Evolutionary conservation across 2,113 vertebrate genomes (phyloP), one percentile per base, ranked within the genome.

Genomic region (Poeciliopsis turrubarensis): DNA sequence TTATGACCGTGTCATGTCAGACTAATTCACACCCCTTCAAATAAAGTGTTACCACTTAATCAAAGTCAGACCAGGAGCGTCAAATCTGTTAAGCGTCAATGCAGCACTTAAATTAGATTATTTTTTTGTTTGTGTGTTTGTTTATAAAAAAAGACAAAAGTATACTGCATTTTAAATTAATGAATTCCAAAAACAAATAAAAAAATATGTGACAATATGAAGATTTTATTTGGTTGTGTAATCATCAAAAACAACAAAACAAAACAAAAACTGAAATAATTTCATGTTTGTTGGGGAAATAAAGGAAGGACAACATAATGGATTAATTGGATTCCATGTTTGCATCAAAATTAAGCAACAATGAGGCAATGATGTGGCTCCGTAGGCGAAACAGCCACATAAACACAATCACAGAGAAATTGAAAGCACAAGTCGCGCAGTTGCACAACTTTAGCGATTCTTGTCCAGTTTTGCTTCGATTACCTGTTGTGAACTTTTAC

Each of bases 401-500:
- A n/a, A 65, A 65, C 47, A 76, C 60, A 82, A 29, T 76, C 61
- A 41, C 44, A 19, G 34, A 79, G 70, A 72, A 60, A 81, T 70
- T 66, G 64, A 60, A 19, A 13, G 3, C 25, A 47, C 6, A 65
- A 66, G 29, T 63, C 14, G 13, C 62, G 31, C 70, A 57, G 60
- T 63, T 31, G 32, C 47, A 25, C 15, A 27, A 54, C 34, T 51
- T 72, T 13, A 15, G 37, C 1, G n/a, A 62, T 22, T 29, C 37
- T 87, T 73, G 12, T 32, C 14, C 39, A 41, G 5, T 63, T 70
- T 47, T 32, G 32, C 63, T 79, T 63, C 54, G 61, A 65, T 65
- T 77, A 3, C 60, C 64, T 80, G 67, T 60, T 79, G 68, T 78
- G 74, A 44, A 84, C 78, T 86, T 57, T 89, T 84, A 83, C 70